phyloP scores from a whole-genome alignment of 1,140 invertebrate species.

The Drosophila aff. region DNA sequence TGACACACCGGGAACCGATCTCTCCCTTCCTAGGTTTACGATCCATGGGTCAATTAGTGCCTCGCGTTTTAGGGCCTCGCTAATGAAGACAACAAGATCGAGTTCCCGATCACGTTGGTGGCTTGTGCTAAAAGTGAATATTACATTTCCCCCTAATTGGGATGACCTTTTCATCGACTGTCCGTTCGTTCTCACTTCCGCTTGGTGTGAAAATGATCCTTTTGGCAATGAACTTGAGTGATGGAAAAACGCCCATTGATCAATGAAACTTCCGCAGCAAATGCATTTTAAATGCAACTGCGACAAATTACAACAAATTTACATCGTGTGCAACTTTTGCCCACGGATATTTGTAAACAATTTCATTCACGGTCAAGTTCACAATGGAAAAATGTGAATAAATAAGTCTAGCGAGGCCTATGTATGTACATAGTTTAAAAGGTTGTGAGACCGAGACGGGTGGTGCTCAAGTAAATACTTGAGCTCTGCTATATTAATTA shows the following conservation, averaged over 20 bases:
- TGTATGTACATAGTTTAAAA: slow-evolving; percentile 7
- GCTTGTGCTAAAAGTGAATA: not conserved
- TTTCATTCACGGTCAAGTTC: slow-evolving; percentile 59
- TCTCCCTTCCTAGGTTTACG: not conserved
- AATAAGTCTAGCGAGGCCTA: slow-evolving; percentile 9
- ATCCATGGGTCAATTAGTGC: slow-evolving; percentile 19
- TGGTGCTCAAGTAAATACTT: slow-evolving; percentile 4
- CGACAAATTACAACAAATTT: slow-evolving; percentile 9
- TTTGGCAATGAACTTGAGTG: slow-evolving; percentile 31
- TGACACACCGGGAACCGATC: not conserved
- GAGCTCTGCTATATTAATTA: slow-evolving; percentile 15
- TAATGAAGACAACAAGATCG: slow-evolving; percentile 44
- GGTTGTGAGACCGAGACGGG: not conserved
- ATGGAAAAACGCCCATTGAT: slow-evolving; percentile 4
- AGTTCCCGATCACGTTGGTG: slow-evolving; percentile 28
- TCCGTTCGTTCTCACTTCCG: slow-evolving; percentile 8
- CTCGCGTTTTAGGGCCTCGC: slow-evolving; percentile 11
- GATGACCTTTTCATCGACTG: not conserved
- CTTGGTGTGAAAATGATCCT: slow-evolving; percentile 25
- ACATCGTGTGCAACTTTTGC: slow-evolving; percentile 10
- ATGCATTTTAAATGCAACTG: slow-evolving; percentile 33
- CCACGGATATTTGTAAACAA: slow-evolving; percentile 31
- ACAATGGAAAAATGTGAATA: slow-evolving; percentile 36
- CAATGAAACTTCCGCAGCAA: slow-evolving; percentile 26
- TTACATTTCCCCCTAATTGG: slow-evolving; percentile 21